These are phyloP conservation scores for Apotomis turbidana DNA, from an alignment of 2,888 invertebrate genomes.

Conservation along the genomic window DNA sequence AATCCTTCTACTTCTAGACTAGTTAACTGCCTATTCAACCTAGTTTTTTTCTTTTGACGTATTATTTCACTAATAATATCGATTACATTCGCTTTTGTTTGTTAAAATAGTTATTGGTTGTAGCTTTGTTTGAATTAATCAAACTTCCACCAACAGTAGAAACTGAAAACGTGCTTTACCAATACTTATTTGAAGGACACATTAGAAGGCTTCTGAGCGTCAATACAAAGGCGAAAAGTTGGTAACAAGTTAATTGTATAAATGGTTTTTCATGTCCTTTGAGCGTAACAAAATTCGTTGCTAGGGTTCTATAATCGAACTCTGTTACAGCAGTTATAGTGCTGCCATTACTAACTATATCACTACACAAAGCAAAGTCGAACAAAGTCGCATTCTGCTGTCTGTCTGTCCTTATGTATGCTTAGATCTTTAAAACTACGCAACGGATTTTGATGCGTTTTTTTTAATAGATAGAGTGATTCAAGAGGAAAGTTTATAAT, in stretches of 20 bases:
- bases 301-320: neutral
- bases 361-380: no score
- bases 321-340: neutral
- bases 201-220: conserved; percentile 14
- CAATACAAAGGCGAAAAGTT: conserved; percentile 7
- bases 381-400: no score
- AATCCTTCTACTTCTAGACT: no score
- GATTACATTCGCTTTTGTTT: neutral
- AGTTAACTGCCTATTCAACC: neutral
- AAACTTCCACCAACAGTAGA: neutral
- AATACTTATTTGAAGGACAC: conserved; percentile 8
- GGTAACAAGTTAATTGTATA: conserved; percentile 16
- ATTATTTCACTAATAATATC: neutral
- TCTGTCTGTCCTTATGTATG: no score
- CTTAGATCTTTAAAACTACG: no score
- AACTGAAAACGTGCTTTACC: conserved; percentile 5
- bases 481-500: no score
- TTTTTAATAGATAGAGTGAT: no score
- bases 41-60: neutral
- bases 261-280: conserved; percentile 18
- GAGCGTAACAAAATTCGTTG: conserved; percentile 7
- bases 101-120: neutral
- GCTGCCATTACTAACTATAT: neutral
- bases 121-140: neutral
- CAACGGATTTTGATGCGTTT: no score